Percentiles rank a stretch among this genome's conserved stretches.
phyloP scores from a whole-genome alignment of 2,797 vertebrate species.

The Coreius guichenoti region DNA sequence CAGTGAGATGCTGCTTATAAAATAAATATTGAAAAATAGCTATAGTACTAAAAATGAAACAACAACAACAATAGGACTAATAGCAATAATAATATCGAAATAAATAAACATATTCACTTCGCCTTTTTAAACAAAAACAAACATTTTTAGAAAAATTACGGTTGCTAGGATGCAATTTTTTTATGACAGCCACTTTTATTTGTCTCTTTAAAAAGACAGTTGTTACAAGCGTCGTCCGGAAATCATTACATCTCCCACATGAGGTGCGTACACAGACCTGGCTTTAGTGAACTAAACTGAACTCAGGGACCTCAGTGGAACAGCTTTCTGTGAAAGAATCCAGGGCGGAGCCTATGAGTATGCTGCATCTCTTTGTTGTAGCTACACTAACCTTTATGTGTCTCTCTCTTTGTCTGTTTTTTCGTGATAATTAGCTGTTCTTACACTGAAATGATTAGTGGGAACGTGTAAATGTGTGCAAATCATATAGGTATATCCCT shows the following conservation, averaged over 20 bases:
- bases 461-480: not conserved
- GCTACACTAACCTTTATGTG: slow-evolving; percentile 64
- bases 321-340: slow-evolving; percentile 73
- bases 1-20: not conserved
- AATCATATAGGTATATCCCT: not conserved
- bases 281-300: slow-evolving; percentile 60
- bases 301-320: slow-evolving; percentile 72
- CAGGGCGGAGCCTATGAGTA: slow-evolving; percentile 68
- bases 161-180: not conserved
- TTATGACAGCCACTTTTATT: not conserved
- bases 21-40: not conserved
- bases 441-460: not conserved
- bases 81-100: not conserved
- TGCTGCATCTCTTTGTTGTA: slow-evolving; percentile 72
- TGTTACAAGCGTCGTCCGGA: slow-evolving; percentile 4
- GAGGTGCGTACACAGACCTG: not conserved
- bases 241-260: slow-evolving; percentile 14
- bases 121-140: not conserved
- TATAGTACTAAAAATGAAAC: not conserved
- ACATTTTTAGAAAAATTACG: not conserved
- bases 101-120: not conserved
- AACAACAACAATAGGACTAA: not conserved
- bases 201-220: not conserved
- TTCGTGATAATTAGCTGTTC: not conserved
- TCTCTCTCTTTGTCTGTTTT: not conserved